Evolutionary conservation across 2,113 vertebrate species (phyloP), one percentile per base, ranked within the genome.

Genomic region (Axis porcinus): DNA sequence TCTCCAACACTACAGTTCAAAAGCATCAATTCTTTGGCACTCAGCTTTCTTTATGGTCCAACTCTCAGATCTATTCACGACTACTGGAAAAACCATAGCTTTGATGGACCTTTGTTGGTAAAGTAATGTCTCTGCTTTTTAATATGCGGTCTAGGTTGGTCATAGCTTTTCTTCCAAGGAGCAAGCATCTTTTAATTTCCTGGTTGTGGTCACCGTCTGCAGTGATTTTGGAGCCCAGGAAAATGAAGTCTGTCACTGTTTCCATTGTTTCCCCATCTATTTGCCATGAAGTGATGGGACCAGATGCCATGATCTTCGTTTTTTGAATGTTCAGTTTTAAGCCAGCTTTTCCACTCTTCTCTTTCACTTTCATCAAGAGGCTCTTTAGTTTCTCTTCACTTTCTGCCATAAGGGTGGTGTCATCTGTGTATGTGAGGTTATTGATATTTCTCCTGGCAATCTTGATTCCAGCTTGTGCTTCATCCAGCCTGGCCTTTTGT

Each of bases 241-340:
- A 64, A 64, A 64, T 64, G 33, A 64, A n/a, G 62, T 64, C 62
- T 64, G 30, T n/a, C 62, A 64, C 62, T 64, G 30, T 64, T 64
- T 64, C 3, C 30, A n/a, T 17, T 17, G 62, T n/a, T 64, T 64
- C 62, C 30, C 7, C 30, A 64, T n/a, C 62, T 64, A 64, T 64
- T n/a, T 64, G 30, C 30, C 62, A n/a, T 64, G 62, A 64, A 64
- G 62, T 64, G 62, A 17, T 17, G 15, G 30, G 62, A 9, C 62
- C 1, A 0, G 33, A n/a, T n/a, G 33, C 62, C 7, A 0, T 67
- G 33, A 67, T n/a, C 33, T n/a, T 67, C 17, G 33, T 67, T 67
- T 67, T 67, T 4, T n/a, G 62, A 67, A 67, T 0, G 16, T 8
- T 67, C 16, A 8, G 62, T 19, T 67, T 67, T 67, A n/a, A 67